Evolutionary conservation across 1,140 invertebrate genomes (phyloP).

Genomic region (Limonius californicus): DNA sequence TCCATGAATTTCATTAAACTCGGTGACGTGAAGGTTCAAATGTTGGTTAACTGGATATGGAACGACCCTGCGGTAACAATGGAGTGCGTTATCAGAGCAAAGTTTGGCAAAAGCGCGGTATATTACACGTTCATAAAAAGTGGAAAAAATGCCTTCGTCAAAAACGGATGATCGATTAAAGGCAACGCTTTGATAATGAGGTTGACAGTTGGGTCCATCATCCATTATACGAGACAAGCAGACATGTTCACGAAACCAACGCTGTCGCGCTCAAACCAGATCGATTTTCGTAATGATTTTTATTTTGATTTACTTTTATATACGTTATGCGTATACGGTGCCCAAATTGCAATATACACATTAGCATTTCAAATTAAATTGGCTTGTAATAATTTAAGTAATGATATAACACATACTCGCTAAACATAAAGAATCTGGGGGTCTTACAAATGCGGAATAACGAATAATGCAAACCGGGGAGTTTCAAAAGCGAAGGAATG

Average conservation of each 20-base stretch:
- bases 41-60: no score
- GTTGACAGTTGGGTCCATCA: constrained; percentile 21
- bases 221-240: constrained; percentile 21
- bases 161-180: constrained; percentile 19
- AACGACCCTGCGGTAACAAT: no score
- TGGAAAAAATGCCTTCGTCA: constrained; percentile 6
- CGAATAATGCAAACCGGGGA: not conserved
- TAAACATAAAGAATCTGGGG: not conserved
- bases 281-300: constrained; percentile 21
- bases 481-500: not conserved
- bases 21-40: no score
- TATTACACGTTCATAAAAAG: constrained; percentile 8
- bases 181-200: constrained; percentile 19
- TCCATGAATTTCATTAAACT: no score
- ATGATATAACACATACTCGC: not conserved
- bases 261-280: constrained; percentile 9
- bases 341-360: not conserved
- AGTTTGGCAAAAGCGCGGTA: not conserved
- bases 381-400: not conserved
- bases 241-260: constrained; percentile 19
- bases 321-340: not conserved
- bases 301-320: constrained; percentile 11
- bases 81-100: not conserved
- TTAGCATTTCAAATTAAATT: not conserved
- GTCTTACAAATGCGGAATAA: not conserved